A percentile compares a stretch with the other conserved stretches of the same genome.
Conservation (phyloP, 2,113 vertebrate genomes). For the Grallaria varia region DNA sequence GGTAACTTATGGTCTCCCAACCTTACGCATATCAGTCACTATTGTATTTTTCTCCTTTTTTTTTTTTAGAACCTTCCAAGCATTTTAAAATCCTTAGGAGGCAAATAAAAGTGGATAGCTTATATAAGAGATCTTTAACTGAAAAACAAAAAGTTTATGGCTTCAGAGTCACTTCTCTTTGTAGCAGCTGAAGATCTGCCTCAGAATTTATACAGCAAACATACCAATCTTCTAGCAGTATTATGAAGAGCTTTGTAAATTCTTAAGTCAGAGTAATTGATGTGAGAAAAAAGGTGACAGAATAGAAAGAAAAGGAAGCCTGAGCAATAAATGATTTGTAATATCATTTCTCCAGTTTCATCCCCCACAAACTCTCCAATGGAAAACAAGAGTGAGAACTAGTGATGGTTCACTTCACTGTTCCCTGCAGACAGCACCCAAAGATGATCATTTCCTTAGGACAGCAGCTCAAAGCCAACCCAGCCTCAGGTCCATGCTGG, state of each 20-base stretch:
- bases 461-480: background rate
- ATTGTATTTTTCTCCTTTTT: background rate
- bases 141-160: background rate
- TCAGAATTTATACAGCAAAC: background rate
- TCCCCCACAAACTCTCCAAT: background rate
- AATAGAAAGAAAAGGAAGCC: background rate
- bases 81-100: background rate
- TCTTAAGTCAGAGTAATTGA: background rate
- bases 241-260: background rate
- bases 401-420: background rate
- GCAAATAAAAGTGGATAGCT: background rate
- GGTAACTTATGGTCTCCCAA: background rate
- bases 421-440: background rate
- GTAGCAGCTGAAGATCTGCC: background rate
- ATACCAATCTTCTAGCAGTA: background rate
- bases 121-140: background rate
- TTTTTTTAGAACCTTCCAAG: background rate
- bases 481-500: background rate
- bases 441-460: background rate
- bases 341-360: background rate
- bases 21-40: background rate
- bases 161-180: background rate
- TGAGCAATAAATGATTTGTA: background rate
- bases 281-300: background rate
- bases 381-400: background rate